Base-by-base conservation (phyloP, 1,140 invertebrate species). In the Leptopilina boulardi region DNA sequence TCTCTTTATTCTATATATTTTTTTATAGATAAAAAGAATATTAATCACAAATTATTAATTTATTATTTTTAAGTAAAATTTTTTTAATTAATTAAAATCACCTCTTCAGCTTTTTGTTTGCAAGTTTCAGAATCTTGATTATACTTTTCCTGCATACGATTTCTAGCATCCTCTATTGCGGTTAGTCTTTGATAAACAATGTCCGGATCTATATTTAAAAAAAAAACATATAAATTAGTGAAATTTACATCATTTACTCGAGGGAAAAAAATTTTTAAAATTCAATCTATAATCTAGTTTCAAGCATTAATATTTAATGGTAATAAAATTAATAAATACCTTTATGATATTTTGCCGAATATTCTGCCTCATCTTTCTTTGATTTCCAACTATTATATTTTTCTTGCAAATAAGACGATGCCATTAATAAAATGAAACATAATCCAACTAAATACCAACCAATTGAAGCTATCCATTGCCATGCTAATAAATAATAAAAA, bases 331-430 rank as follows among this genome's bases (percentile, higher is more conserved):
- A 15, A 59, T 26, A 71, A 75, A 82, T 84, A 91, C 91, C 87
- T 85, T 92, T 91, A 42, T 91, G 88, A 81, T 91, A 91, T 81
- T 91, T 90, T 30, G 85, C 90, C 19, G 82, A 78, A 83, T 91
- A 90, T 70, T 91, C 84, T 11, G 75, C 44, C 26, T 91, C 88
- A 11, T 87, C 88, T 70, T 77, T 89, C 38, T 82, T 84, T 11
- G 72, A 30, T 77, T 77, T 89, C 88, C 88, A 91, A 9, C 3
- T 82, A 8, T 38, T 78, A 76, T 87, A 91, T 72, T 83, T 87
- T 74, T 86, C 79, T 70, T 77, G 21, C 10, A 91, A 77, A 71
- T 86, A 84, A 34, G 89, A 87, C 76, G 79, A 88, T 30, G 77
- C 82, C 47, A 84, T 88, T 56, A 82, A 79, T 34, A 87, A 75